Conservation (phyloP, 2,113 vertebrate species). For the Pontoporia blainvillei region DNA sequence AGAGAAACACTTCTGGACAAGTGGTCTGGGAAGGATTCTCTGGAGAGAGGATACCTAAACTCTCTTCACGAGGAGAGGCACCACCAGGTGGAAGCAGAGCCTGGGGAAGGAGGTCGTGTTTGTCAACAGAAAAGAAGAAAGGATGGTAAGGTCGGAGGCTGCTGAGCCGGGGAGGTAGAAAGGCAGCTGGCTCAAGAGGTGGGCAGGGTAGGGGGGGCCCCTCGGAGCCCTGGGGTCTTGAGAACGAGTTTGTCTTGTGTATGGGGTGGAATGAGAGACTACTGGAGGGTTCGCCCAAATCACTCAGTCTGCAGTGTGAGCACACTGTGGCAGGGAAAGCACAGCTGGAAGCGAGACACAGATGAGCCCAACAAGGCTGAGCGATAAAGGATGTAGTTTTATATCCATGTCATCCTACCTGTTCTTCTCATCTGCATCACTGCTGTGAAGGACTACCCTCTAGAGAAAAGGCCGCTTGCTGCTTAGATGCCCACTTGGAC, state of each 20-base stretch:
- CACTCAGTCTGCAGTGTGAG: background rate
- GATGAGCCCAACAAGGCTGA: background rate
- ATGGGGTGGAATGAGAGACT: background rate
- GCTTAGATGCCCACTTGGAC: background rate
- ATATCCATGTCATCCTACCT: accelerated
- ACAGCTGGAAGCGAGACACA: background rate
- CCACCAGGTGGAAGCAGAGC: no score
- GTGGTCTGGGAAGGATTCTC: no score
- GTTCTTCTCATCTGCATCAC: background rate
- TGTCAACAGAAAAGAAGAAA: no score
- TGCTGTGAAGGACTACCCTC: background rate
- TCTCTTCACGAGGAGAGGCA: no score
- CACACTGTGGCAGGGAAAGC: no score
- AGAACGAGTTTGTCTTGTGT: background rate
- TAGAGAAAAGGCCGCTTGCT: background rate
- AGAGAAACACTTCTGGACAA: no score
- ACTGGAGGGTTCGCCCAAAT: background rate
- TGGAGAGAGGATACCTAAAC: no score
- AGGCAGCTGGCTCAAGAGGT: no score
- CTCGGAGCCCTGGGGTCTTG: no score
- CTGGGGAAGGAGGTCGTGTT: no score
- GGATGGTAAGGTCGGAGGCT: background rate
- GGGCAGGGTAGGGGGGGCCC: no score
- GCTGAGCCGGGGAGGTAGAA: no score
- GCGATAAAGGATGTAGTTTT: background rate